Percentiles rank a stretch among this genome's conserved stretches.
phyloP scores from a whole-genome alignment of 2,113 vertebrate genomes.

The Furnarius figulus region DNA sequence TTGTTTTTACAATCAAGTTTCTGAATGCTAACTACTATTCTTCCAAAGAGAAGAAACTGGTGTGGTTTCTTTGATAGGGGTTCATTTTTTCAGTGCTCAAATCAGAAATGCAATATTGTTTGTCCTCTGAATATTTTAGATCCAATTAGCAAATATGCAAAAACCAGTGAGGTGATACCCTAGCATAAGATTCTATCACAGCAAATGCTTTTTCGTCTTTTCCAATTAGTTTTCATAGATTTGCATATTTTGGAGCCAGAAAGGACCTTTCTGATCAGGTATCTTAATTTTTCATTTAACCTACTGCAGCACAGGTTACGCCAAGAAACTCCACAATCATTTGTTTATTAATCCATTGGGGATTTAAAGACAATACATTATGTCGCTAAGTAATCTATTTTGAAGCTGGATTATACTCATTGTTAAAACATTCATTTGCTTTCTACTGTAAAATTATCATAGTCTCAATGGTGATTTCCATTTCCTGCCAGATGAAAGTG shows the following conservation, averaged over 20 bases:
- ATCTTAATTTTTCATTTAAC: background rate
- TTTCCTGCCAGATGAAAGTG: background rate
- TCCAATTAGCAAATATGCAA: background rate
- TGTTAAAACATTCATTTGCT: conserved; percentile 2
- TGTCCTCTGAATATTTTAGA: background rate
- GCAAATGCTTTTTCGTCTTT: background rate
- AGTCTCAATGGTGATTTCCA: background rate
- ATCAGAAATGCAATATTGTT: background rate
- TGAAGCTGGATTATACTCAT: background rate
- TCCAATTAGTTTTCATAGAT: background rate
- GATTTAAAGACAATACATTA: conserved; percentile 8
- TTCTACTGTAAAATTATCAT: background rate
- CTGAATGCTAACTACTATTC: background rate
- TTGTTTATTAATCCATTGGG: background rate
- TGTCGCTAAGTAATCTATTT: background rate
- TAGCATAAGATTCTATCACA: background rate
- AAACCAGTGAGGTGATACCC: background rate
- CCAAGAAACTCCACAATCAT: background rate
- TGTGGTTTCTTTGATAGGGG: background rate
- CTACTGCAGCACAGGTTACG: background rate
- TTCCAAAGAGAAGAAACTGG: background rate
- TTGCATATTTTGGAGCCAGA: background rate
- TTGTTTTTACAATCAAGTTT: background rate
- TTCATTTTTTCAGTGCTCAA: background rate
- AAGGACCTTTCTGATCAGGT: background rate